phyloP scores from a whole-genome alignment of 1,140 invertebrate genomes.

The Hestina assimilis region DNA sequence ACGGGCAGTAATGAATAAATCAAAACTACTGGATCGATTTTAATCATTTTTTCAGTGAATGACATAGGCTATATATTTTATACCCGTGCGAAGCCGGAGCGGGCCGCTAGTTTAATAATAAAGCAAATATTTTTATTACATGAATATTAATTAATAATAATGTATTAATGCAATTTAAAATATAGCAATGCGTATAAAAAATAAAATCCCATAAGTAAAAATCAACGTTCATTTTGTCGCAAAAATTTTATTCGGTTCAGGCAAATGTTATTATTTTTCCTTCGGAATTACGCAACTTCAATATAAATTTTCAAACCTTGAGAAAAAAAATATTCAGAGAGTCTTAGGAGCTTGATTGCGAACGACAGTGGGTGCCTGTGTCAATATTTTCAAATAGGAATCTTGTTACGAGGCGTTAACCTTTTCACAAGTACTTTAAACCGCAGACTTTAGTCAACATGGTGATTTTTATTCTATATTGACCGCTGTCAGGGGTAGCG shows the following conservation, averaged over 20 bases:
- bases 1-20: no score
- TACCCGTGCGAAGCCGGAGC: no score
- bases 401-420: constrained; percentile 9
- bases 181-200: not conserved
- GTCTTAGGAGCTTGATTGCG: not conserved
- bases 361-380: constrained; percentile 4
- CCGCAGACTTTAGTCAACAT: constrained; percentile 1
- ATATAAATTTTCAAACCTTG: not conserved
- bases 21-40: no score
- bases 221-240: not conserved
- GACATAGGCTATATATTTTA: no score
- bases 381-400: constrained; percentile 10
- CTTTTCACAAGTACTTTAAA: not conserved
- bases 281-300: not conserved
- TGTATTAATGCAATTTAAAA: no score
- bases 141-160: no score
- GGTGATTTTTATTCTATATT: constrained; percentile 6
- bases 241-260: not conserved
- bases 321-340: constrained; percentile 3
- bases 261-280: not conserved
- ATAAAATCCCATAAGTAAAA: not conserved
- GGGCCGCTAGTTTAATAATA: no score
- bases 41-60: no score
- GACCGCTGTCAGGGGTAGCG: no score
- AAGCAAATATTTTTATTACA: no score